Percentiles rank a stretch among this genome's conserved stretches.
Evolutionary conservation across 2,113 vertebrate genomes (phyloP).

Genomic region (Forbesichthys papilliferus): DNA sequence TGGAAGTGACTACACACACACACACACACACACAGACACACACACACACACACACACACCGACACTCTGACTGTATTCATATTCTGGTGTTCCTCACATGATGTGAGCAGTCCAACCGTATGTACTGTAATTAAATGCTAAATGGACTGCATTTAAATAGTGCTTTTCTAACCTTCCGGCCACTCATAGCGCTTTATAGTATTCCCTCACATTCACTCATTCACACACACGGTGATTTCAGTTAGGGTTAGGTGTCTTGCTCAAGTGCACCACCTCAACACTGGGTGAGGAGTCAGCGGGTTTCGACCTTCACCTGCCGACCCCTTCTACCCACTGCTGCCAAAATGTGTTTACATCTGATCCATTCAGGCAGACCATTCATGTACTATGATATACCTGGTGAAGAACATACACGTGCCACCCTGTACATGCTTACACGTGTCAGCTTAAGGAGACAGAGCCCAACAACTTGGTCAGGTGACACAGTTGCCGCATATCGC

Average conservation of each 20-base stretch:
- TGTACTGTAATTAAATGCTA: too few species aligned
- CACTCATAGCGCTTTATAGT: too few species aligned
- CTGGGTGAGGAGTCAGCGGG: too few species aligned
- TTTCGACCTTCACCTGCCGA: too few species aligned
- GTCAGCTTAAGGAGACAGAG: neutral
- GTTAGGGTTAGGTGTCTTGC: too few species aligned
- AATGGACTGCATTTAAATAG: too few species aligned
- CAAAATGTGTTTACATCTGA: neutral
- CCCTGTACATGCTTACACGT: neutral
- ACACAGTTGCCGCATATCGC: neutral
- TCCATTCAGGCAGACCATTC: neutral
- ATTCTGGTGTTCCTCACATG: too few species aligned
- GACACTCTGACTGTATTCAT: neutral
- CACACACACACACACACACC: constrained; percentile 9
- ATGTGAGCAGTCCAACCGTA: too few species aligned
- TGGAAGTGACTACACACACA: neutral
- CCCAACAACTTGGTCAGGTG: neutral
- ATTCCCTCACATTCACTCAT: too few species aligned
- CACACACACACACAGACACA: constrained; percentile 8
- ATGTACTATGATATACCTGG: neutral
- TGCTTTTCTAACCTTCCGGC: too few species aligned
- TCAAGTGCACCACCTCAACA: too few species aligned
- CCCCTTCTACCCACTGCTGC: too few species aligned
- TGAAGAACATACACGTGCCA: neutral
- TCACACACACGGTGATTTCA: neutral